phyloP scores from a whole-genome alignment of 2,888 invertebrate genomes.

The Pachliopta kotzebuea region DNA sequence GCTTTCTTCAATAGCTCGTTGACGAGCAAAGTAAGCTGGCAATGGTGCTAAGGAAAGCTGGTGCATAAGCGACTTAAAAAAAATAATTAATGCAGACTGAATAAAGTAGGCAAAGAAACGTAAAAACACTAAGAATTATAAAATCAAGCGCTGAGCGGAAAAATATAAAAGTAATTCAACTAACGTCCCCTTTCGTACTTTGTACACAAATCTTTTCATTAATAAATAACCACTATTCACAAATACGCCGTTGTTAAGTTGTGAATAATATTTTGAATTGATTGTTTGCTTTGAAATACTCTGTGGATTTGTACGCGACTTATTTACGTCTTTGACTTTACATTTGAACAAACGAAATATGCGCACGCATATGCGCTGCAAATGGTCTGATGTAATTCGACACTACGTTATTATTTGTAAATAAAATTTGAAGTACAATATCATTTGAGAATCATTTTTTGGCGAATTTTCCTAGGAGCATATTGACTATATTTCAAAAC shows the following conservation, averaged over 20 bases:
- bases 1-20: too few species aligned
- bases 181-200: not conserved
- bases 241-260: not conserved
- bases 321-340: too few species aligned
- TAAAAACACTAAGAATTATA: not conserved
- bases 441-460: too few species aligned
- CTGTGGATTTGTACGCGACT: too few species aligned
- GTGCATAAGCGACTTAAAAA: not conserved
- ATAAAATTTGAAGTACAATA: too few species aligned
- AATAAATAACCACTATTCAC: not conserved
- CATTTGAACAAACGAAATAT: too few species aligned
- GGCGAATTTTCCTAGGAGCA: too few species aligned
- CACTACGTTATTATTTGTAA: not conserved
- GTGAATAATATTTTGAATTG: conserved; percentile 2
- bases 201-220: not conserved
- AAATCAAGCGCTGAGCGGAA: not conserved
- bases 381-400: not conserved
- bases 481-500: too few species aligned
- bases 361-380: not conserved
- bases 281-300: conserved; percentile 1
- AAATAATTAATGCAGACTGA: not conserved
- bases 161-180: not conserved
- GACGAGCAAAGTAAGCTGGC: not conserved
- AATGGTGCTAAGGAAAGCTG: not conserved
- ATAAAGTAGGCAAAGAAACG: not conserved